Conservation (phyloP, 2,797 vertebrate species). For the Calcarius lapponicus region DNA sequence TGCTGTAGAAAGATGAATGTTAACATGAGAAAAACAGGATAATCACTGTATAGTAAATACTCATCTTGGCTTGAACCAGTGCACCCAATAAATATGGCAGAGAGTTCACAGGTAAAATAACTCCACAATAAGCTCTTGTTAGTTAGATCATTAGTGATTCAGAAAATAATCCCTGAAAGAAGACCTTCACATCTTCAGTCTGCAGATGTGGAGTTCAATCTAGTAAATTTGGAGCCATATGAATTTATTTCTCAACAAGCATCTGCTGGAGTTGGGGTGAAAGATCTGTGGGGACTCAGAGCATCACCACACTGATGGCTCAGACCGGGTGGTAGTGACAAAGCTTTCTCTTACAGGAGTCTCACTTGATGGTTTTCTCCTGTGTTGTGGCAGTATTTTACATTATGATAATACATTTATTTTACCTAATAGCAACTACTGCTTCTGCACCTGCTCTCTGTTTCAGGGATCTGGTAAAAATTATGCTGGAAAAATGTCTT, state of each 20-base stretch:
- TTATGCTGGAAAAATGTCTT: background rate
- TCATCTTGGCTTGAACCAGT: background rate
- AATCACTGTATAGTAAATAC: background rate
- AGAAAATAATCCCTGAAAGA: background rate
- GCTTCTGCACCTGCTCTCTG: background rate
- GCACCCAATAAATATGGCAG: background rate
- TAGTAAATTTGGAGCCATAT: background rate
- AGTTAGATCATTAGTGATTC: background rate
- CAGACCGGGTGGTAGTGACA: background rate
- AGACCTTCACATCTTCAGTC: background rate
- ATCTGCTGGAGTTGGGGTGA: background rate
- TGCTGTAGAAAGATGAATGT: background rate
- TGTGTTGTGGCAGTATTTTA: background rate
- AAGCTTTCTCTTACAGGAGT: background rate
- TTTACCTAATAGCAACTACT: background rate
- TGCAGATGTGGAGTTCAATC: background rate
- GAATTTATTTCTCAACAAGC: background rate
- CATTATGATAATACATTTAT: background rate
- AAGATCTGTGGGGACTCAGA: background rate
- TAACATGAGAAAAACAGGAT: background rate
- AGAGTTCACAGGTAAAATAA: background rate
- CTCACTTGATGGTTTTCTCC: background rate
- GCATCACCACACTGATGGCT: rapidly evolving
- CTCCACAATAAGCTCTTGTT: background rate
- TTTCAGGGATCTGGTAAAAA: background rate